A percentile compares a stretch with the other conserved stretches of the same genome.
Conservation (phyloP, 2,113 vertebrate genomes). For the Xerus inauris region DNA sequence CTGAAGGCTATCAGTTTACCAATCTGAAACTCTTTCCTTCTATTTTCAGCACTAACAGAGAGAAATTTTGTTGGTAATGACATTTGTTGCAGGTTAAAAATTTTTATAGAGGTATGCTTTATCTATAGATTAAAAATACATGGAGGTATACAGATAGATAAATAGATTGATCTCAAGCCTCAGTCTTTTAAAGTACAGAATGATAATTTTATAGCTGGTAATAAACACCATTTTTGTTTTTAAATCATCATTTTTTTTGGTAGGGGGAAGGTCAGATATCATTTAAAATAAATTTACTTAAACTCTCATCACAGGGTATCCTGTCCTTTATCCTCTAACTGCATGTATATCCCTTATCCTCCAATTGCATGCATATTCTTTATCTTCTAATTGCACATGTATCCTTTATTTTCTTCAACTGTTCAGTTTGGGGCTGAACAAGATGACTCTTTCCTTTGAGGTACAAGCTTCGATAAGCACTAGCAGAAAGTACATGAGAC, state of each 20-base stretch:
- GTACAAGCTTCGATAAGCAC: background rate
- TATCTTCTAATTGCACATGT: background rate
- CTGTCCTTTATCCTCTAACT: background rate
- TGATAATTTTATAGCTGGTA: background rate
- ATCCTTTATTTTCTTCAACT: background rate
- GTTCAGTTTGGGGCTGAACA: background rate
- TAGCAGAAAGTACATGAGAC: background rate
- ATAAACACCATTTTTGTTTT: background rate
- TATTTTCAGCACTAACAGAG: background rate
- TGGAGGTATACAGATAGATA: background rate
- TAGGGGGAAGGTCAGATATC: background rate
- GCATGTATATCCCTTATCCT: too few relatives aligned
- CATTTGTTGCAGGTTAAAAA: background rate
- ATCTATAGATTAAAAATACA: background rate
- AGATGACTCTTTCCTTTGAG: background rate
- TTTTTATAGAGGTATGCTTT: background rate
- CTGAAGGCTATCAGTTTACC: background rate
- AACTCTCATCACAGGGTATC: background rate
- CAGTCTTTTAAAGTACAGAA: background rate
- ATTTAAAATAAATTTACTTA: slow-evolving; percentile 37
- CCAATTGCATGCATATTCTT: too few relatives aligned
- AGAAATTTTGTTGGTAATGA: background rate
- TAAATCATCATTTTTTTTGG: background rate
- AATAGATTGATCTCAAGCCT: background rate
- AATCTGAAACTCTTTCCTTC: background rate